phyloP scores from a whole-genome alignment of 2,797 vertebrate species.

The Phrynocephalus guinanensis region DNA sequence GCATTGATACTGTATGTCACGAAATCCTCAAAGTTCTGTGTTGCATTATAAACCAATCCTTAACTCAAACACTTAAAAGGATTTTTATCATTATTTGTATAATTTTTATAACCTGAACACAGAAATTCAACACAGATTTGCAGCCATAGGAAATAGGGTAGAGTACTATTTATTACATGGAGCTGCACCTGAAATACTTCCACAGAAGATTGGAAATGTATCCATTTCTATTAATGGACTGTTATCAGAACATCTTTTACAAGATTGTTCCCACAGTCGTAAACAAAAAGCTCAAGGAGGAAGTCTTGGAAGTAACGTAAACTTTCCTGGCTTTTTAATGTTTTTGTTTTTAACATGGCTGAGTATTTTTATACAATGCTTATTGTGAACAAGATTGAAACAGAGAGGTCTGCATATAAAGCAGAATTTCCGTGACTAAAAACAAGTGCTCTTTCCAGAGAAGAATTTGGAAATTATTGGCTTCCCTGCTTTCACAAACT shows the following conservation, averaged over 20 bases:
- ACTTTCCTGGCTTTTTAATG: slow-evolving; percentile 10
- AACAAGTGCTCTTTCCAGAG: accelerated
- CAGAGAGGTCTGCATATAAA: not conserved
- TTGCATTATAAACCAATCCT: not conserved
- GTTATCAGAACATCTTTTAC: slow-evolving; percentile 39
- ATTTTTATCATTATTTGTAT: too few relatives aligned
- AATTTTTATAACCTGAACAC: not conserved
- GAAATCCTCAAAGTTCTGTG: not conserved
- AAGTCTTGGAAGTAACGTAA: slow-evolving; percentile 55
- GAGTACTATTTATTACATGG: not conserved
- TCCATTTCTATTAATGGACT: slow-evolving; percentile 31
- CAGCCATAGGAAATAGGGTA: slow-evolving; percentile 12
- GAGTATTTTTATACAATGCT: slow-evolving; percentile 31
- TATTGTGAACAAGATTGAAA: slow-evolving; percentile 56
- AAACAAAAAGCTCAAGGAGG: slow-evolving; percentile 60
- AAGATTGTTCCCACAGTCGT: slow-evolving; percentile 63
- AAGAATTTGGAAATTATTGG: not conserved
- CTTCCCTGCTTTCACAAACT: not conserved
- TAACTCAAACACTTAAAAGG: slow-evolving; percentile 13
- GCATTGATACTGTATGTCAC: not conserved
- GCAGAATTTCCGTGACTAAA: not conserved
- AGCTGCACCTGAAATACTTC: slow-evolving; percentile 32
- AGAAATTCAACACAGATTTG: not conserved
- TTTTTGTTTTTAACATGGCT: not conserved
- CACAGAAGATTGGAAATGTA: slow-evolving; percentile 15